These are phyloP conservation scores for Lophius piscatorius DNA, from an alignment of 2,113 vertebrate genomes.

Conservation along the genomic window DNA sequence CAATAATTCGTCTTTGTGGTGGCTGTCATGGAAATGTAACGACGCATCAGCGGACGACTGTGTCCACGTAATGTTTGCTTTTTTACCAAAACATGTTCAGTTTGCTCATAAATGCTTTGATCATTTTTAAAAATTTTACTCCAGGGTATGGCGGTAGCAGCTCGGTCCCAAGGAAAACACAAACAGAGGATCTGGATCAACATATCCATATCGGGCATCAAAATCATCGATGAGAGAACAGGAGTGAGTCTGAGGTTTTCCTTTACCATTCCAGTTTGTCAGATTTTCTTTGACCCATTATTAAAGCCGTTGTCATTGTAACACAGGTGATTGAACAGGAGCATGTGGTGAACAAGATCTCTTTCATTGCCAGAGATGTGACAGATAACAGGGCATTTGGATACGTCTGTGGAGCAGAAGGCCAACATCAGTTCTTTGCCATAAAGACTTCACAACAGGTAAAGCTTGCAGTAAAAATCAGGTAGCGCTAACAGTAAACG, in stretches of 20 bases:
- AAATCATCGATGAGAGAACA: slow-evolving; percentile 94
- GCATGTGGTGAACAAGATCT: slow-evolving; percentile 94
- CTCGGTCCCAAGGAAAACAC: slow-evolving; percentile 96
- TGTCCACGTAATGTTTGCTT: not conserved
- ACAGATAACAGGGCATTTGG: slow-evolving; percentile 96
- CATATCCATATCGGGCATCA: slow-evolving; percentile 94
- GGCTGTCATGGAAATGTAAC: too few species aligned
- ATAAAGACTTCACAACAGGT: slow-evolving; percentile 97
- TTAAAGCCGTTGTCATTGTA: not conserved
- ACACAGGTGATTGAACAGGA: slow-evolving; percentile 96
- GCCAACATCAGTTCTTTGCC: slow-evolving; percentile 97
- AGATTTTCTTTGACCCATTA: not conserved
- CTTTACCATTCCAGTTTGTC: not conserved
- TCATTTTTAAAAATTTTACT: not conserved
- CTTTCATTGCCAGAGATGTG: slow-evolving; percentile 96
- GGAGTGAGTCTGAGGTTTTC: slow-evolving; percentile 84
- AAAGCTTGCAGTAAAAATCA: slow-evolving; percentile 14
- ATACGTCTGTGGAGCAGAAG: slow-evolving; percentile 94
- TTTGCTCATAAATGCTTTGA: too few species aligned
- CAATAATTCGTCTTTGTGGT: not conserved
- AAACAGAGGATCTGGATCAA: slow-evolving; percentile 95
- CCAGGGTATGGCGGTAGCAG: slow-evolving; percentile 93
- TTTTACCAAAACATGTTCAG: too few species aligned
- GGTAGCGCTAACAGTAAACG: too few species aligned
- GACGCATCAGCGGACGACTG: not conserved